Evolutionary conservation across 2,113 vertebrate genomes (phyloP).

Genomic region (Etheostoma spectabile): DNA sequence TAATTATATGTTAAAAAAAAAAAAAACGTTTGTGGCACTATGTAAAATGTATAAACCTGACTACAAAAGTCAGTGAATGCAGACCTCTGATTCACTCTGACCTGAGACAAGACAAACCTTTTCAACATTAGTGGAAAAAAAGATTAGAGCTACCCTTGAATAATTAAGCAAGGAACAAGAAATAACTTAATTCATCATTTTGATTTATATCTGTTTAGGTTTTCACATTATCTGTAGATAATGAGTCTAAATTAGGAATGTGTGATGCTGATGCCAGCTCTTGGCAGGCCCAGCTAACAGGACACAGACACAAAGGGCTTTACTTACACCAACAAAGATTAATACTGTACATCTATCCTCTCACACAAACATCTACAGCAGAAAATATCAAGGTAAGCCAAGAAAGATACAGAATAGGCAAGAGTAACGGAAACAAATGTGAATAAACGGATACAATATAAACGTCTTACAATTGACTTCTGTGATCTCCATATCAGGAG

Average conservation of each 20-base stretch:
- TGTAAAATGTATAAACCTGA: background rate
- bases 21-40: no score
- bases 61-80: background rate
- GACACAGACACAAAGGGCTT: conserved; percentile 15
- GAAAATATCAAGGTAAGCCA: background rate
- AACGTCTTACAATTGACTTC: conserved; percentile 91
- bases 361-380: background rate
- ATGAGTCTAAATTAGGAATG: background rate
- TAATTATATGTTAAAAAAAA: background rate
- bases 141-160: background rate
- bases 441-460: background rate
- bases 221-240: background rate
- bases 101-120: background rate
- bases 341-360: no score
- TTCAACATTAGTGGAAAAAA: background rate
- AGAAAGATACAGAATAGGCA: background rate
- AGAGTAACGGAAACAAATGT: background rate
- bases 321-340: conserved; percentile 32
- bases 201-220: background rate
- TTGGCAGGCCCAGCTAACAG: conserved; percentile 22
- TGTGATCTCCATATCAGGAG: conserved; percentile 92
- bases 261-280: conserved; percentile 3
- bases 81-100: background rate
- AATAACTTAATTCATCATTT: background rate
- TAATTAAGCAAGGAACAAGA: background rate